A percentile compares a stretch with the other conserved stretches of the same genome.
These are phyloP conservation scores for Alviniconcha strummeri DNA, from an alignment of 2,888 invertebrate genomes.

Conservation along the genomic window DNA sequence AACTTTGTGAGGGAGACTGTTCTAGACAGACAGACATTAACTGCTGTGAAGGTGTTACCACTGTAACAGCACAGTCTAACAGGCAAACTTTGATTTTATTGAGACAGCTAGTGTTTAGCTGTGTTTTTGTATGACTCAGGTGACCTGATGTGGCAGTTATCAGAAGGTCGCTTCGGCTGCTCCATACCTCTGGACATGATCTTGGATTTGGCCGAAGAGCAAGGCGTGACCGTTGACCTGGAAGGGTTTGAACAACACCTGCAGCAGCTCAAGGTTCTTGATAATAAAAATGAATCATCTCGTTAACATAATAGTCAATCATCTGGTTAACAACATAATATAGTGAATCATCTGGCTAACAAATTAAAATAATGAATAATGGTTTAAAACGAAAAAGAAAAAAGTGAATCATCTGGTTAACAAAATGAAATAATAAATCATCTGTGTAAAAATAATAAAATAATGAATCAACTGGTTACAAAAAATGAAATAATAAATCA, in stretches of 20 bases:
- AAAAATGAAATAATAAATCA: too few species aligned
- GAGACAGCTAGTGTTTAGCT: too few species aligned
- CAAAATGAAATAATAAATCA: too few species aligned
- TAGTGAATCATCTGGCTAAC: not conserved
- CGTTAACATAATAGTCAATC: not conserved
- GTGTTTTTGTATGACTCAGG: constrained; percentile 41
- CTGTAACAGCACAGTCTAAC: too few species aligned
- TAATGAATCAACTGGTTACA: too few species aligned
- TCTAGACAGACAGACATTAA: too few species aligned
- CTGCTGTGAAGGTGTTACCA: too few species aligned
- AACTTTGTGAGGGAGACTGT: too few species aligned
- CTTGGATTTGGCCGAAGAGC: constrained; percentile 47
- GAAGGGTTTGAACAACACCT: constrained; percentile 40
- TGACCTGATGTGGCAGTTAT: constrained; percentile 50
- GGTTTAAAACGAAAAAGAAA: too few species aligned
- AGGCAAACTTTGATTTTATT: too few species aligned
- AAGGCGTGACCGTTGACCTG: constrained; percentile 48
- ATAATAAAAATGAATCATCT: not conserved
- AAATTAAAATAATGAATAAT: not conserved
- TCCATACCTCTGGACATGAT: constrained; percentile 57
- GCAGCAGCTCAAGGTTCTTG: constrained; percentile 37
- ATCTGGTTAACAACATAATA: not conserved
- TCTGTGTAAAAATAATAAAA: too few species aligned
- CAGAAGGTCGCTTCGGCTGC: constrained; percentile 60
- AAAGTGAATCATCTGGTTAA: too few species aligned